These are phyloP conservation scores for Aradus depressus DNA, from an alignment of 2,888 invertebrate species.

Conservation along the genomic window DNA sequence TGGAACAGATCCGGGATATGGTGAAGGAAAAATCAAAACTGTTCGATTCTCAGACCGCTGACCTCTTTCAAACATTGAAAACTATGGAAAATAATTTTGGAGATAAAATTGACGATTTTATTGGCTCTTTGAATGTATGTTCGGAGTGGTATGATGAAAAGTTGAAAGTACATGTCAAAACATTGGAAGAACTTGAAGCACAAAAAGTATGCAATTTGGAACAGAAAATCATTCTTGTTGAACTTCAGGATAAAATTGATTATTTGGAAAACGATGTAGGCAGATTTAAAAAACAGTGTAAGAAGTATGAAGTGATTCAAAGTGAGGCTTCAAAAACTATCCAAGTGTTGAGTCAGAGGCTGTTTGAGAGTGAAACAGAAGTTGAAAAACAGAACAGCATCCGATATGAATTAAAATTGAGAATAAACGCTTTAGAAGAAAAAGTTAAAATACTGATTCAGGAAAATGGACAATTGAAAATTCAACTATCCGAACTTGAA, in stretches of 20 bases:
- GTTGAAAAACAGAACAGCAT: conserved; percentile 27
- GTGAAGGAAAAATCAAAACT: conserved; percentile 18
- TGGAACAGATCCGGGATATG: conserved; percentile 18
- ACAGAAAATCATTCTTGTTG: conserved; percentile 22
- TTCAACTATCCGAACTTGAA: conserved; percentile 19
- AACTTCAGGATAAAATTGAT: conserved; percentile 22
- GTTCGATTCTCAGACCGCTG: conserved; percentile 15
- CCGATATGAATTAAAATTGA: conserved; percentile 22
- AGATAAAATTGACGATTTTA: conserved; percentile 16
- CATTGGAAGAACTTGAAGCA: conserved; percentile 18
- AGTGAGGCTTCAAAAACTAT: conserved; percentile 27
- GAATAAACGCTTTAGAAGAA: conserved; percentile 24
- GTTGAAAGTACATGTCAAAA: conserved; percentile 17
- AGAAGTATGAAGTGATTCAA: conserved; percentile 27
- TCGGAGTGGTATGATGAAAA: conserved; percentile 17
- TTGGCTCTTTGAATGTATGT: conserved; percentile 16
- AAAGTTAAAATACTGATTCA: conserved; percentile 22
- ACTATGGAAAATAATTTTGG: conserved; percentile 23
- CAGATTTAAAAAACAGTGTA: conserved; percentile 23
- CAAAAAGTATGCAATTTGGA: conserved; percentile 22
- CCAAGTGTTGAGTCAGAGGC: conserved; percentile 25
- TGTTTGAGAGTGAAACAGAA: conserved; percentile 28
- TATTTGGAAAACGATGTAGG: conserved; percentile 13
- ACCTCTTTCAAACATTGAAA: conserved; percentile 16
- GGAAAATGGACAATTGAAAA: conserved; percentile 23